Evolutionary conservation across 2,113 vertebrate species (phyloP).

Genomic region (Gracilinanus agilis): DNA sequence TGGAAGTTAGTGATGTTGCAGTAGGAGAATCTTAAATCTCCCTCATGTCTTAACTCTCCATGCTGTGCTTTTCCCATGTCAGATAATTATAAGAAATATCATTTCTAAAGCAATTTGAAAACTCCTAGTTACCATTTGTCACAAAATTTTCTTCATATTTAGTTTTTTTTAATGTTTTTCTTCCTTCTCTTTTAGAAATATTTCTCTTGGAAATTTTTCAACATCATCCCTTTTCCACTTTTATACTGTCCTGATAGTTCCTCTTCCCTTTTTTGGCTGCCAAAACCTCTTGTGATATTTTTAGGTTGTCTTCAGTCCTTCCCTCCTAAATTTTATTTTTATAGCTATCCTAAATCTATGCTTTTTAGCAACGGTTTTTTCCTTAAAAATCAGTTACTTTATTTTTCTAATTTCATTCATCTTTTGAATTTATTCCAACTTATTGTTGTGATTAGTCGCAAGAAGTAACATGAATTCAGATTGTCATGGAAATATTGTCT

Average conservation of each 20-base stretch:
- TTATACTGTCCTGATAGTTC: background rate
- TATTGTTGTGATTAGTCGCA: background rate
- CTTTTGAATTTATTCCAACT: background rate
- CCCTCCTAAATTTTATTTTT: background rate
- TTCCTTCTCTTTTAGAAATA: background rate
- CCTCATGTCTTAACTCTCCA: too few species aligned
- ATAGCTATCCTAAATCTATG: background rate
- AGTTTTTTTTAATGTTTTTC: background rate
- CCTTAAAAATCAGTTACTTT: background rate
- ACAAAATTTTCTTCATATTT: background rate
- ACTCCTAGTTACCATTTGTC: background rate
- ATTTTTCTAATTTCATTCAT: background rate
- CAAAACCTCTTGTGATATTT: background rate
- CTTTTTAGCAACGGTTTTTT: background rate
- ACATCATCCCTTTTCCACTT: background rate
- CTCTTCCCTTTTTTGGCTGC: background rate
- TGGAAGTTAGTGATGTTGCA: constrained; percentile 71
- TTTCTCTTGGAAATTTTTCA: background rate
- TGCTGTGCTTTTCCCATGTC: background rate
- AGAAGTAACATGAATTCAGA: background rate
- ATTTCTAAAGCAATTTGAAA: background rate
- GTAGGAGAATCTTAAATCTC: background rate
- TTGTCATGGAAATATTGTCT: background rate
- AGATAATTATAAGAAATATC: background rate
- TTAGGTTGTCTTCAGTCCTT: background rate